These are phyloP conservation scores for Pygoscelis antarcticus DNA, from an alignment of 2,113 vertebrate species.

Conservation along the genomic window DNA sequence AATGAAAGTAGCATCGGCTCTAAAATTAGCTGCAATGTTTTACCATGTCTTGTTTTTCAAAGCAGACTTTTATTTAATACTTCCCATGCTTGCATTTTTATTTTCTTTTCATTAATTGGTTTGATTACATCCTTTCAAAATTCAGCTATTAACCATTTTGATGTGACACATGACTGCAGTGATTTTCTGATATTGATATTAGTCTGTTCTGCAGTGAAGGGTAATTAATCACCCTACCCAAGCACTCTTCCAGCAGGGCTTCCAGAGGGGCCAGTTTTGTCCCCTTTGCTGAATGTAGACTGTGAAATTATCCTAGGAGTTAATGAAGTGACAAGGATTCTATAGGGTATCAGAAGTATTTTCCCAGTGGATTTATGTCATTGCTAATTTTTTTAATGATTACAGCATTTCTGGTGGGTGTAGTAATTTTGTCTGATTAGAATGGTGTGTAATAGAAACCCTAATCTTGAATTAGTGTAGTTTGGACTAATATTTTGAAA, in stretches of 20 bases:
- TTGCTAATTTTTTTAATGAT: background rate
- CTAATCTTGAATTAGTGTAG: background rate
- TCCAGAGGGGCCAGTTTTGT: background rate
- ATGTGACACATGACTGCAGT: conserved; percentile 26
- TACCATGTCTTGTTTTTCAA: conserved; percentile 15
- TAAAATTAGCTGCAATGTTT: conserved; percentile 25
- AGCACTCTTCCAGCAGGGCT: background rate
- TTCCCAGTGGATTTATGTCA: background rate
- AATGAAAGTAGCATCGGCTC: background rate
- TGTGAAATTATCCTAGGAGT: background rate
- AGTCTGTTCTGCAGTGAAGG: background rate
- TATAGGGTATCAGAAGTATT: background rate
- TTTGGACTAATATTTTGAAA: background rate
- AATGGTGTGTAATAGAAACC: background rate
- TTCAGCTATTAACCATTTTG: conserved; percentile 28
- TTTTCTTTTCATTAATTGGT: conserved; percentile 60
- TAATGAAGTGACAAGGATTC: background rate
- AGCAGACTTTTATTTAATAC: conserved; percentile 43
- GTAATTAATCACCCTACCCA: conserved; percentile 29
- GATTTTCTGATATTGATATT: conserved; percentile 32
- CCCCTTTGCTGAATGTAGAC: background rate
- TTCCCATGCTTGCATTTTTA: background rate
- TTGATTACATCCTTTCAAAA: conserved; percentile 51
- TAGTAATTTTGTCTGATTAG: background rate
- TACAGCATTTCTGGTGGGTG: background rate